These are phyloP conservation scores for Lasioglossum vierecki DNA, from an alignment of 2,888 invertebrate genomes.

Conservation along the genomic window DNA sequence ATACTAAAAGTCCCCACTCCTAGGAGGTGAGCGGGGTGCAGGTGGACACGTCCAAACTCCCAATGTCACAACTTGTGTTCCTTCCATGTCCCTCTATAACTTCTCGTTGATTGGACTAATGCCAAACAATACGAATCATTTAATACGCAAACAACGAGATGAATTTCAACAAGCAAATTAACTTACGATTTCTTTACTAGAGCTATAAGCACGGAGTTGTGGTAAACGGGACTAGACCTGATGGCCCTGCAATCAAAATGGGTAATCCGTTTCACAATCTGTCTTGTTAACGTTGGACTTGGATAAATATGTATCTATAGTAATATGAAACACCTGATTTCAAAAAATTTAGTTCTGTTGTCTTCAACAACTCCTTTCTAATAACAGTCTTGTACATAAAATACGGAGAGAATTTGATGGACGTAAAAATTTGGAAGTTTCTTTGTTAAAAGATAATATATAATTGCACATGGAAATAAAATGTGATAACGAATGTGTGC, in stretches of 20 bases:
- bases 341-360: too few species aligned
- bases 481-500: neutral
- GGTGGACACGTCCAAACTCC: too few species aligned
- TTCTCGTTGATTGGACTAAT: neutral
- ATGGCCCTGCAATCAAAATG: slow-evolving; percentile 87
- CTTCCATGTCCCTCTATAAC: too few species aligned
- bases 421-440: neutral
- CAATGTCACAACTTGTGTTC: too few species aligned
- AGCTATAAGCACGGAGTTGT: slow-evolving; percentile 92
- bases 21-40: too few species aligned
- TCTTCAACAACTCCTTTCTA: too few species aligned
- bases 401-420: neutral
- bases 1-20: too few species aligned
- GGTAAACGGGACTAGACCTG: slow-evolving; percentile 90
- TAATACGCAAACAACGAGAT: neutral
- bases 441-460: neutral
- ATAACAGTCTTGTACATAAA: neutral
- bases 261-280: neutral
- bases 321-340: neutral
- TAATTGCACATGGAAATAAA: neutral
- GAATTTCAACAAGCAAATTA: slow-evolving; percentile 20
- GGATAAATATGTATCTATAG: neutral
- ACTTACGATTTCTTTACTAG: slow-evolving; percentile 94
- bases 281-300: neutral
- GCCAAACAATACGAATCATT: neutral